phyloP scores from a whole-genome alignment of 2,797 vertebrate species.

The Sebastes nivosus region DNA sequence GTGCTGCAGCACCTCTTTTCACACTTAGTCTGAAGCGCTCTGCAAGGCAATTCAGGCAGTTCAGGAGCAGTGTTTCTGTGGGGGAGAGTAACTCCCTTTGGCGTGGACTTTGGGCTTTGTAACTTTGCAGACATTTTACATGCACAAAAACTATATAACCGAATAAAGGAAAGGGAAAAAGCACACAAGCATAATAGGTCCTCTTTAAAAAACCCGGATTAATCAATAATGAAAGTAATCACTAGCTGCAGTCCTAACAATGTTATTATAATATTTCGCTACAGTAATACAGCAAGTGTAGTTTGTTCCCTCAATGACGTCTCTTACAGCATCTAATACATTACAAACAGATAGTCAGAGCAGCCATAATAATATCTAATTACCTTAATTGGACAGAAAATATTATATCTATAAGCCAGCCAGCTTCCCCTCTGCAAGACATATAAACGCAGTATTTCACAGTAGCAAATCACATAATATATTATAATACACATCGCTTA shows the following conservation, averaged over 20 bases:
- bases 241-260: not conserved
- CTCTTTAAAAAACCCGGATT: not conserved
- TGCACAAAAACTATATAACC: too few species aligned
- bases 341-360: slow-evolving; percentile 20
- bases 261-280: not conserved
- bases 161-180: too few species aligned
- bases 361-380: slow-evolving; percentile 37
- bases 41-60: too few species aligned
- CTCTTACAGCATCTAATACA: slow-evolving; percentile 6
- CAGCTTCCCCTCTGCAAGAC: not conserved
- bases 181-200: too few species aligned
- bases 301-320: not conserved
- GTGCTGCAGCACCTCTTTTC: too few species aligned
- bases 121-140: too few species aligned
- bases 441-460: slow-evolving; percentile 21
- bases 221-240: not conserved
- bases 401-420: not conserved
- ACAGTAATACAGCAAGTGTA: not conserved
- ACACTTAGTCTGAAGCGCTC: too few species aligned
- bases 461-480: slow-evolving; percentile 6
- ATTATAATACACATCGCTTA: not conserved
- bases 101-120: too few species aligned
- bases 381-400: slow-evolving; percentile 20
- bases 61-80: too few species aligned
- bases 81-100: too few species aligned